These are phyloP conservation scores for Amazona guildingii DNA, from an alignment of 2,113 vertebrate species.

Conservation along the genomic window DNA sequence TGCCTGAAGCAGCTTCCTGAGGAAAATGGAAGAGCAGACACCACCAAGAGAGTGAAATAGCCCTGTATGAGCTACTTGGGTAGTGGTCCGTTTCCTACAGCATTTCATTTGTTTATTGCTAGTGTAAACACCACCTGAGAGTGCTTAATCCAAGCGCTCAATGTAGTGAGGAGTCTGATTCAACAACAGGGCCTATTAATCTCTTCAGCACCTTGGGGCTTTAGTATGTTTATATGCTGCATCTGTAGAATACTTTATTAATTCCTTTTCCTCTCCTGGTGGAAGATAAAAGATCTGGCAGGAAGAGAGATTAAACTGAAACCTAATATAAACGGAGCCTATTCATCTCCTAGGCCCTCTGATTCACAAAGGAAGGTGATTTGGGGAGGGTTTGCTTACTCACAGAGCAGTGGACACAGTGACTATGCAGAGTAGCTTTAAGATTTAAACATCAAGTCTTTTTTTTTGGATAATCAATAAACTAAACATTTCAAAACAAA, in stretches of 20 bases:
- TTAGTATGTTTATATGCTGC: conserved; percentile 47
- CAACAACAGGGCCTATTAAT: conserved; percentile 65
- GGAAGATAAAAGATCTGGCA: conserved; percentile 76
- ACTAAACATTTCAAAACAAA: conserved; percentile 13
- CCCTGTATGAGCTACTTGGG: not conserved
- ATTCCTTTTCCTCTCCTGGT: conserved; percentile 60
- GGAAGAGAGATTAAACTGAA: conserved; percentile 76
- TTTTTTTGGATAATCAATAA: conserved; percentile 47
- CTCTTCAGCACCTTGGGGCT: conserved; percentile 51
- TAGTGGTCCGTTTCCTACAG: not conserved
- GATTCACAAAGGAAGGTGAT: conserved; percentile 40
- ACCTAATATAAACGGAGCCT: conserved; percentile 73
- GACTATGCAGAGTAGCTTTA: conserved; percentile 46
- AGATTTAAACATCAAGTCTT: conserved; percentile 60
- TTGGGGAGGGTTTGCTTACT: conserved; percentile 35
- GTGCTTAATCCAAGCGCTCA: conserved; percentile 42
- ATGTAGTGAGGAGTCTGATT: conserved; percentile 60
- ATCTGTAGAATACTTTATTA: conserved; percentile 71
- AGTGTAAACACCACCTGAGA: conserved; percentile 54
- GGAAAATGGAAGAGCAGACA: not conserved
- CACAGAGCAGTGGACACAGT: not conserved
- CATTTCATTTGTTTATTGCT: conserved; percentile 21
- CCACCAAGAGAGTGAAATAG: not conserved
- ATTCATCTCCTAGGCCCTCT: conserved; percentile 67
- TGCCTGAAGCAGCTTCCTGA: not conserved